Base-by-base conservation (phyloP, 53 echinoderm and acorn worm genomes). In the Holothuria leucospilota region DNA sequence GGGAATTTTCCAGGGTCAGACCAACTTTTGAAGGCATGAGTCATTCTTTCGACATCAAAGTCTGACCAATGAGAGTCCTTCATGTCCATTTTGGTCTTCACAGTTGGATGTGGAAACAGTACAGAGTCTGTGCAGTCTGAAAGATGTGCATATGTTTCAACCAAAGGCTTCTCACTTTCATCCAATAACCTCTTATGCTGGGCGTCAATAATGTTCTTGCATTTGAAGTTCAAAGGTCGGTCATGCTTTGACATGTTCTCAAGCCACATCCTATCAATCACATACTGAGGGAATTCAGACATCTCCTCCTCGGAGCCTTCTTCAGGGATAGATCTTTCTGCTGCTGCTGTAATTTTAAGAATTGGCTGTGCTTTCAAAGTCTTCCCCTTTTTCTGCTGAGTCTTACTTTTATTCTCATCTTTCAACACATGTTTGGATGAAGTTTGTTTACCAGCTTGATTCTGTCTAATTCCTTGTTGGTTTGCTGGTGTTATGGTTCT, bases 191-290 rank as follows among this genome's bases (percentile, higher is more conserved):
- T 85, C 70, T 86, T 87, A 71, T 98, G 98, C 68, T 98, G 98
- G 5, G 92, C 95, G 65, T 98, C 98, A 27, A 98, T 98, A 61
- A 98, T 98, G 71, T 98, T 98, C 86, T 92, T 90, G 77, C 98
- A 98, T 86, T 98, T 95, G 60, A 98, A 98, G 56, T 75, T 67
- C 29, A 98, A 88, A 61, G 98, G 98, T 27, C 98, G 93, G 21
- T 95, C 91, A 51, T 98, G 98, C 29, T 91, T 93, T 0, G 95
- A 95, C 21, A 90, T 90, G 59, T 89, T 90, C 40, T 95, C 90
- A 13, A 91, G 53, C 29, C 95, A 82, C 34, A 95, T 87, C 64
- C 89, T 87, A 29, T 97, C 97, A 14, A 97, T 82, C 25, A 97
- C 68, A n/a, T 97, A 95, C 51, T 90, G 86, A 20, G 97, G 92